Evolutionary conservation across 2,888 invertebrate species (phyloP), one percentile per base, ranked within the genome.

Genomic region (Linnaemya tessellans): DNA sequence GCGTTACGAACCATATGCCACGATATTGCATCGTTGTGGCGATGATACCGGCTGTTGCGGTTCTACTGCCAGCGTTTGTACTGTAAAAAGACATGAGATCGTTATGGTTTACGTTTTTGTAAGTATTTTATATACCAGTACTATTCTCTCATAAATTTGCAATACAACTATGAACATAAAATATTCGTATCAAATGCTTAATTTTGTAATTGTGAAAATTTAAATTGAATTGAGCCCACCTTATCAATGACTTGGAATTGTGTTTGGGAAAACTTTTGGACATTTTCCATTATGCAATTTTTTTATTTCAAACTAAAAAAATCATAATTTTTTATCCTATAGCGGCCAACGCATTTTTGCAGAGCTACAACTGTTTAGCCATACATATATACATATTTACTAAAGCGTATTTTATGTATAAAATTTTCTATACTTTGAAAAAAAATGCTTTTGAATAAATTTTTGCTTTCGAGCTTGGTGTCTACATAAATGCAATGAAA

Each of bases 21-120:
- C 97, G 3, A 94, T 97, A 73, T 93, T 98, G 78, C 96, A 98
- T 92, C 95, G 97, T 82, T 98, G 98, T 92, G 95, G 96, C 7
- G 96, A 96, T 87, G 96, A 96, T 92, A 95, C 97, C 18, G 98
- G 97, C 68, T 98, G 98, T 93, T 98, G 98, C 91, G 93, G 93
- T 87, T 94, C 94, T 86, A 95, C 95, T 85, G 93, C 94, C 0
- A 94, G 95, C 84, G 95, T 95, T 58, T 98, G 97, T 92, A 95
- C 95, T 8, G 96, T 96, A 0, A 95, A 96, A 90, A 94, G 93
- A 3, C 95, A 95, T 18, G 87, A 87, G 38, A 86, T 86, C 11
- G 92, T 92, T 51, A 87, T 90, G 30, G 84, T 90, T 60, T 88
- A 90, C 71, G 92, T 92, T 81, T 89, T 88, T 74, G 90, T 90